Conservation (phyloP, 2,888 invertebrate species). For the Masnerella sp. region DNA sequence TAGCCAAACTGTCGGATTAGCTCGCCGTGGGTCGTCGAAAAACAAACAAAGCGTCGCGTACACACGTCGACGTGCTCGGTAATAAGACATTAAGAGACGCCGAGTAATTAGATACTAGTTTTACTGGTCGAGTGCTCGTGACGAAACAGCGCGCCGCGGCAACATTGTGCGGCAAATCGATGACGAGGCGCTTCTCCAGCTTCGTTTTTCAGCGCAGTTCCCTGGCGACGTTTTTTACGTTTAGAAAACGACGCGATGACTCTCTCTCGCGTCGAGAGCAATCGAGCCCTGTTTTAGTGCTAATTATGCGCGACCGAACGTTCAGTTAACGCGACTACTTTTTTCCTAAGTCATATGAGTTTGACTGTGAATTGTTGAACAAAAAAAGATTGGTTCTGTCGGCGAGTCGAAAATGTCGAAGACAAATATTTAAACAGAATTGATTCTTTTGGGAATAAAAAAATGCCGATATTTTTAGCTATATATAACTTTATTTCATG, state of each 20-base stretch:
- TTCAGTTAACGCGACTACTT: no score
- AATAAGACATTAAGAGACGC: slow-evolving; percentile 40
- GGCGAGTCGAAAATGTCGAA: no score
- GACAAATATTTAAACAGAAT: no score
- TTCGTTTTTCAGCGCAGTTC: slow-evolving; percentile 24
- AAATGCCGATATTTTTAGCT: no score
- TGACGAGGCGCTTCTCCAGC: slow-evolving; percentile 35
- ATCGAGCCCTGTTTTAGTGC: slow-evolving; percentile 22
- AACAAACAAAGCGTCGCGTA: slow-evolving; percentile 30
- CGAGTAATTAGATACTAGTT: slow-evolving; percentile 49
- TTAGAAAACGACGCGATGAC: slow-evolving; percentile 30
- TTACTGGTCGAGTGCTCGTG: slow-evolving; percentile 38
- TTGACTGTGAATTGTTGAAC: background rate
- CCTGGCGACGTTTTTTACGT: slow-evolving; percentile 21
- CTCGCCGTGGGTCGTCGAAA: background rate
- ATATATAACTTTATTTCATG: no score
- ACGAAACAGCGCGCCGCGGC: slow-evolving; percentile 34
- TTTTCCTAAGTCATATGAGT: no score
- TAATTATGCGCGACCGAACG: slow-evolving; percentile 23
- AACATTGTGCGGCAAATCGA: slow-evolving; percentile 36
- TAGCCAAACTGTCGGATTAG: background rate
- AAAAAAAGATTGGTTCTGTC: background rate
- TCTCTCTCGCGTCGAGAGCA: slow-evolving; percentile 22
- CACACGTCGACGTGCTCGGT: slow-evolving; percentile 3
- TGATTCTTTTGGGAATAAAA: no score